Base-by-base conservation (phyloP, 2,797 vertebrate genomes). In the Tapera naevia region DNA sequence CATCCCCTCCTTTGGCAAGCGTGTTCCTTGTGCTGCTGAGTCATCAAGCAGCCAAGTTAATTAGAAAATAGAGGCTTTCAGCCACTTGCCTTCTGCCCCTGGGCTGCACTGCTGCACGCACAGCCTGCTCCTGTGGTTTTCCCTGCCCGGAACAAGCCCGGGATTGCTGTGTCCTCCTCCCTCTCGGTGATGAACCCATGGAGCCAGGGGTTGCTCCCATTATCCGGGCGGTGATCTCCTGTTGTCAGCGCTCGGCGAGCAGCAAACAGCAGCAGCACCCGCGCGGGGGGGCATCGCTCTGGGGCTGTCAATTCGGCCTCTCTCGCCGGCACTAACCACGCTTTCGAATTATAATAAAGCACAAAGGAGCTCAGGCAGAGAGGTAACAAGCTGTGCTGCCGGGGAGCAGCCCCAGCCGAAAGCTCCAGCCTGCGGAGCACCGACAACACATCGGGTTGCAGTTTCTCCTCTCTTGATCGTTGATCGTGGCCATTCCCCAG, bases 81-180 rank as follows among this genome's bases (percentile, higher is more conserved):
- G 91, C 56, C 5, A 2, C 58, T 33, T 2, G 2, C 22, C 28
- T n/a, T 5, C 22, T 48, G 46, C 22, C 46, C 46, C 46, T 24
- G 46, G 46, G 46, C 46, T 11, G 46, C 46, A 48, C 46, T 48
- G 45, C 45, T 46, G 22, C 46, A 48, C 45, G 5, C 5, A 5
- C 13, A 9, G n/a, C 32, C 51, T 5, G 16, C 22, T 24, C 30
- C 21, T 37, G 39, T 2, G 23, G 15, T 27, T 41, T 58, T 33
- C 35, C 28, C 12, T 0, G 69, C 0, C 32, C 0, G 45, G 53
- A 48, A 6, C 7, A 0, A 69, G 61, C 27, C 37, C 0, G 1
- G 91, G 2, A 1, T 17, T 0, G 80, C 86, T 6, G 2, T 1
- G 3, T 30, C 39, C 67, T 32, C 21, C 51, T 62, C 35, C 32